Evolutionary conservation across 2,888 invertebrate genomes (phyloP).

Genomic region (Dicyrtoma fusca): DNA sequence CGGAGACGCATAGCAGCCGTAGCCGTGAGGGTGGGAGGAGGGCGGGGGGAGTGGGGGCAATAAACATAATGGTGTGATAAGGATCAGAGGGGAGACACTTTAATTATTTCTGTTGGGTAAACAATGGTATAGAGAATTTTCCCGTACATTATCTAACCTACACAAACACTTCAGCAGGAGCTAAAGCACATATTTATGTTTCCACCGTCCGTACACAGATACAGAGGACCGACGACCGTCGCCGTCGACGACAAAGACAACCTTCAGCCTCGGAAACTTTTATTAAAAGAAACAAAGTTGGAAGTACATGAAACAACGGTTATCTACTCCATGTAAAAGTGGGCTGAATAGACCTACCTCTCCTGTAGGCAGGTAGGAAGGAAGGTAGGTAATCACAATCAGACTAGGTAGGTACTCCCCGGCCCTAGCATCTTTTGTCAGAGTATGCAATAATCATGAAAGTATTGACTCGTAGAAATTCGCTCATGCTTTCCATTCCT

Average conservation of each 20-base stretch:
- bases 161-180: constrained; percentile 47
- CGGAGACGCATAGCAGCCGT: background rate
- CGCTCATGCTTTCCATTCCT: too few relatives aligned
- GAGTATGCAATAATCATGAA: too few relatives aligned
- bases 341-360: background rate
- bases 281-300: constrained; percentile 30
- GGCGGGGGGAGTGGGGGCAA: constrained; percentile 38
- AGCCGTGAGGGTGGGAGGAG: constrained; percentile 19
- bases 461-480: too few relatives aligned
- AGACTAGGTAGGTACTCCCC: too few relatives aligned
- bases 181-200: constrained; percentile 47
- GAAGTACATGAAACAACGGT: constrained; percentile 11
- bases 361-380: background rate
- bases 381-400: too few relatives aligned
- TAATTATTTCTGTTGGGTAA: constrained; percentile 50
- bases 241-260: constrained; percentile 12
- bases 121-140: constrained; percentile 42
- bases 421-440: too few relatives aligned
- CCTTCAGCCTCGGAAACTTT: constrained; percentile 26
- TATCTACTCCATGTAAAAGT: background rate
- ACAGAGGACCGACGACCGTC: background rate
- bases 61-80: constrained; percentile 51
- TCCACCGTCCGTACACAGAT: constrained; percentile 27
- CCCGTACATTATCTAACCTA: constrained; percentile 45
- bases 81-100: constrained; percentile 48